Percentiles rank a stretch among this genome's conserved stretches.
Conservation (phyloP, 2,888 invertebrate species). For the Bursaphelenchus okinawaensis region DNA sequence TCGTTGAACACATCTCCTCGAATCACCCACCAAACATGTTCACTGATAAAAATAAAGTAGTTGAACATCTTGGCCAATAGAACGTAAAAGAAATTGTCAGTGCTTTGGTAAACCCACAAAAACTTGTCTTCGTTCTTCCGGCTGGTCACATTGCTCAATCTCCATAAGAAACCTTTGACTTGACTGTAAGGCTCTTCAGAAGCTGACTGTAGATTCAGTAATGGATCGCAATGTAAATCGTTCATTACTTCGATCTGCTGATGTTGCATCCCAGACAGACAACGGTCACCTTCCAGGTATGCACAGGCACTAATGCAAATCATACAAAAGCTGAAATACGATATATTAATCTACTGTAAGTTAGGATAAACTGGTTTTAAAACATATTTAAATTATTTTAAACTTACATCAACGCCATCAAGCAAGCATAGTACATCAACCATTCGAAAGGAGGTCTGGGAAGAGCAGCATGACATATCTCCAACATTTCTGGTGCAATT, state of each 20-base stretch:
- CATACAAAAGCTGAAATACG: conserved; percentile 51
- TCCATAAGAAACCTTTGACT: background rate
- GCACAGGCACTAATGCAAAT: conserved; percentile 56
- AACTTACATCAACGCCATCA: conserved; percentile 28
- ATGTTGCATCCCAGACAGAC: conserved; percentile 28
- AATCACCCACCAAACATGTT: background rate
- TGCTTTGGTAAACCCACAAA: background rate
- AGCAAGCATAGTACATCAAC: conserved; percentile 65
- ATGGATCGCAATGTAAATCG: background rate
- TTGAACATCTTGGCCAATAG: background rate
- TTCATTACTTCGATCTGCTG: background rate
- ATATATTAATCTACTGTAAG: too few relatives aligned
- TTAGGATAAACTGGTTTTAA: background rate
- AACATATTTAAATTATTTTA: conserved; percentile 7
- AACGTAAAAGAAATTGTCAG: background rate
- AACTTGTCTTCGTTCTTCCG: background rate
- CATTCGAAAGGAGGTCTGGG: conserved; percentile 75
- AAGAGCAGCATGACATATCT: conserved; percentile 68
- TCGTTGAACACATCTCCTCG: background rate
- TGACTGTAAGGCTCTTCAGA: background rate
- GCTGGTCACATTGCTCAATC: background rate
- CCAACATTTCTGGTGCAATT: conserved; percentile 63
- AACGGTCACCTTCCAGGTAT: conserved; percentile 57
- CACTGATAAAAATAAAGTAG: background rate
- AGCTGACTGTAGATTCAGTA: background rate